These are phyloP conservation scores for Gnathochromis pfefferi DNA, from an alignment of 2,113 vertebrate genomes.

Conservation along the genomic window DNA sequence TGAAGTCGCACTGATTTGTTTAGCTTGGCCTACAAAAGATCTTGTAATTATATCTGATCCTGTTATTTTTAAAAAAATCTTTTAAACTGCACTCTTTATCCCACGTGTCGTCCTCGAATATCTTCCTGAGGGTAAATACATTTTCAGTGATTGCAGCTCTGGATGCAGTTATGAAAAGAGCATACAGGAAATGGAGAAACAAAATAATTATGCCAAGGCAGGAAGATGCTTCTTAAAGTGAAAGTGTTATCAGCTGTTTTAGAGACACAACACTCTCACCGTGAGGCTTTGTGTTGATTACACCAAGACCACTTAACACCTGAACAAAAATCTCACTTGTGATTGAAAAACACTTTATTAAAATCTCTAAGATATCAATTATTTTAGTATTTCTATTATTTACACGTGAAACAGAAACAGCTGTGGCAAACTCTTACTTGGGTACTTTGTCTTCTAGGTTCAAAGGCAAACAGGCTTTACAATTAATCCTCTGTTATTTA, in stretches of 20 bases:
- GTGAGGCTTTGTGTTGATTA: background rate
- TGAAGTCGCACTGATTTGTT: background rate
- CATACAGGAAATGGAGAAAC: background rate
- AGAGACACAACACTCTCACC: background rate
- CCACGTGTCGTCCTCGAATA: background rate
- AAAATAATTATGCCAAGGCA: background rate
- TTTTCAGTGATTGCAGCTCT: background rate
- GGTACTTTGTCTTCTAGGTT: background rate
- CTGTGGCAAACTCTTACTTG: background rate
- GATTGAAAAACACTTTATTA: background rate
- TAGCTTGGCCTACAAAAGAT: background rate
- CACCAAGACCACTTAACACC: background rate
- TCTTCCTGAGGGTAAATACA: background rate
- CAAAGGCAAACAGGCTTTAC: background rate
- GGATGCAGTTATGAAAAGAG: background rate
- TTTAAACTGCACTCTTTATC: background rate
- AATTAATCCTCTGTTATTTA: background rate
- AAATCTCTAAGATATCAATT: background rate
- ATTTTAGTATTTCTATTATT: background rate
- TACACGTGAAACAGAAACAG: background rate
- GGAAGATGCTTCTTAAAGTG: background rate
- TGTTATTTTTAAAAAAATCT: background rate
- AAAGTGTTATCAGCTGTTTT: background rate
- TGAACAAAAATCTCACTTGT: background rate
- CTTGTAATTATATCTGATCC: slow-evolving; percentile 24